A percentile compares a stretch with the other conserved stretches of the same genome.
phyloP scores from a whole-genome alignment of 2,888 invertebrate genomes.

The Aporophyla lueneburgensis region DNA sequence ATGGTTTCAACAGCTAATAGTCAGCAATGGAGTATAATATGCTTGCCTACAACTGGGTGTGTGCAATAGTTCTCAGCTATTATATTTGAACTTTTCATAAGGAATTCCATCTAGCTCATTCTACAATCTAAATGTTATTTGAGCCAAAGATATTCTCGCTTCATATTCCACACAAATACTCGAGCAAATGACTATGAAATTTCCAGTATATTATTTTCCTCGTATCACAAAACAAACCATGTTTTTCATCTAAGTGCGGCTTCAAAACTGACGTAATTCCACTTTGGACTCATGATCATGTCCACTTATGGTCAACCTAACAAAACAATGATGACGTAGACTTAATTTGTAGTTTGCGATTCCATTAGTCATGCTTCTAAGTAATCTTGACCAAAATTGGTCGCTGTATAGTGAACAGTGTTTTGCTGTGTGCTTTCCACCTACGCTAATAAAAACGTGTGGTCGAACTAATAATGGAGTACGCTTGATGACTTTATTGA shows the following conservation, averaged over 20 bases:
- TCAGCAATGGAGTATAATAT: conserved; percentile 13
- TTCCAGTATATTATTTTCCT: conserved; percentile 21
- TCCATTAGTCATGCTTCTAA: conserved; percentile 60
- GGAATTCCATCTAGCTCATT: conserved; percentile 26
- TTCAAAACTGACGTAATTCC: conserved; percentile 45
- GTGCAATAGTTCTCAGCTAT: conserved; percentile 38
- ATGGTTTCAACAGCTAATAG: background rate
- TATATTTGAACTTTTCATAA: conserved; percentile 33
- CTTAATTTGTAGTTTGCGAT: conserved; percentile 50
- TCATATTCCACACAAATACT: conserved; percentile 13
- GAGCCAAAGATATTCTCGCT: conserved; percentile 25
- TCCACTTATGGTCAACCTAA: conserved; percentile 51
- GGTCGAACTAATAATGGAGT: conserved; percentile 37
- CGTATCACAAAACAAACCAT: conserved; percentile 12
- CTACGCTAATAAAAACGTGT: conserved; percentile 46
- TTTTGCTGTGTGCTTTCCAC: conserved; percentile 24
- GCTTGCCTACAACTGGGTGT: background rate
- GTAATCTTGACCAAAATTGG: conserved; percentile 53
- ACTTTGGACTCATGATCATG: conserved; percentile 16
- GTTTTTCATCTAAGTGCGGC: conserved; percentile 18
- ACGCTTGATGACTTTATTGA: conserved; percentile 31
- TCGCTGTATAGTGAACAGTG: conserved; percentile 9
- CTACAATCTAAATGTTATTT: conserved; percentile 15
- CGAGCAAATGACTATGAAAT: conserved; percentile 4
- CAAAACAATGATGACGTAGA: conserved; percentile 51